Evolutionary conservation across 64 coral and sea anemone genomes (phyloP), one percentile per base, ranked within the genome.

Genomic region (Trachythela sp.): DNA sequence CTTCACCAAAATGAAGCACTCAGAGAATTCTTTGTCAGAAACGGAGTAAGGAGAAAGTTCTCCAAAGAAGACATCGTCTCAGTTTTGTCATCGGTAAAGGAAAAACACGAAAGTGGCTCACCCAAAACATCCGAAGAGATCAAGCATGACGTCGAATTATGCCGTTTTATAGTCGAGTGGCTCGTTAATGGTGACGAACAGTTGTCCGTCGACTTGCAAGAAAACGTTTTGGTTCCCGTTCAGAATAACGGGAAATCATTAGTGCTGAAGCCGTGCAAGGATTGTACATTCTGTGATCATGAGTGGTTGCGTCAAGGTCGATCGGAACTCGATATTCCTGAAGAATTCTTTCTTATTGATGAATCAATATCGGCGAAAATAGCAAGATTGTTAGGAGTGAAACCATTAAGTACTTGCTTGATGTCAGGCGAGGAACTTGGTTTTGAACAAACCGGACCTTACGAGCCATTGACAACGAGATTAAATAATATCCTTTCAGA

Each of bases 401-500:
- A 88, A 48, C 93, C 93, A 17, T 68, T 97, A 32, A 97, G 93
- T 72, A 92, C 83, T 86, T 89, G 92, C 54, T 67, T 97, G 51
- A 91, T 90, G 20, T 58, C 92, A 48, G 89, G 90, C 8, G 95
- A 97, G 72, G 90, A 93, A 0, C 68, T 97, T 15, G 95, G 93
- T 71, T 97, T 97, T 90, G 93, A 97, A 70, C 95, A 94, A 54
- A 84, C 70, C 32, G 93, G 93, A 1, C 95, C 88, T 2, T 84
- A 89, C 37, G 95, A 97, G 48, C 88, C 93, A 45, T 90, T 97
- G 17, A 94, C 92, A 30, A 94, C 91, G 13, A 85, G 95, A 52
- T 37, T 97, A 20, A 94, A 92, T 39, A 97, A 97, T 40, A 97
- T 94, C 40, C 45, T 97, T 18, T 92, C 90, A 24, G 95, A 97